These are phyloP conservation scores for Buceros bicornis DNA, from an alignment of 2,797 vertebrate species.

Conservation along the genomic window DNA sequence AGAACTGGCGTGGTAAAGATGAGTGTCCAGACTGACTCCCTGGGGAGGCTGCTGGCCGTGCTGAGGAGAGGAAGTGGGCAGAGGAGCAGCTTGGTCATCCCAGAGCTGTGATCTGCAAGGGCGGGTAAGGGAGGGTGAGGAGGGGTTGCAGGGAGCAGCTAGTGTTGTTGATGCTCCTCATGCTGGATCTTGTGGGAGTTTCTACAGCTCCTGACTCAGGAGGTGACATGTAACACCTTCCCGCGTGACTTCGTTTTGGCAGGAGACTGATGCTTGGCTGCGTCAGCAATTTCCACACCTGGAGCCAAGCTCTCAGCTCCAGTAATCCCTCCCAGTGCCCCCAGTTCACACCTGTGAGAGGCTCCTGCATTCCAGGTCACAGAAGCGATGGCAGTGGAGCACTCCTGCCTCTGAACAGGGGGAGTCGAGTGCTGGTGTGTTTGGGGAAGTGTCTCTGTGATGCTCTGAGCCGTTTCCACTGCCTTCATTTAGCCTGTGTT, in stretches of 20 bases:
- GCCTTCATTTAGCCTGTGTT: background rate
- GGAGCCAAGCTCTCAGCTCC: background rate
- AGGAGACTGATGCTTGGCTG: background rate
- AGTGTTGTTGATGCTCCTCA: fast-evolving
- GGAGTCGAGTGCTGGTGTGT: background rate
- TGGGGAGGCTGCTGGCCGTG: background rate
- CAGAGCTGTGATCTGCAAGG: background rate
- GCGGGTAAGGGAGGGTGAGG: background rate
- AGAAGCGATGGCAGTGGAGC: background rate
- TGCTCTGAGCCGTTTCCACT: background rate
- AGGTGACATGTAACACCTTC: background rate
- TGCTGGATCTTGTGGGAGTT: background rate
- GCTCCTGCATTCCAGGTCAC: background rate
- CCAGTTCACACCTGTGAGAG: background rate
- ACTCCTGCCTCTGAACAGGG: background rate
- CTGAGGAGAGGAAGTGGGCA: background rate
- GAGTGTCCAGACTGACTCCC: background rate
- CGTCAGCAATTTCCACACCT: background rate
- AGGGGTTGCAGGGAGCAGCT: background rate
- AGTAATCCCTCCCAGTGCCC: background rate
- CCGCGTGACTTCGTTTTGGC: background rate
- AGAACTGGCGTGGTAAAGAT: background rate
- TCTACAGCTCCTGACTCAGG: background rate
- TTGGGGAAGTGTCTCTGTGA: background rate
- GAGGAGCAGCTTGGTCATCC: background rate